phyloP scores from a whole-genome alignment of 2,797 vertebrate species.

The Ibycter americanus region DNA sequence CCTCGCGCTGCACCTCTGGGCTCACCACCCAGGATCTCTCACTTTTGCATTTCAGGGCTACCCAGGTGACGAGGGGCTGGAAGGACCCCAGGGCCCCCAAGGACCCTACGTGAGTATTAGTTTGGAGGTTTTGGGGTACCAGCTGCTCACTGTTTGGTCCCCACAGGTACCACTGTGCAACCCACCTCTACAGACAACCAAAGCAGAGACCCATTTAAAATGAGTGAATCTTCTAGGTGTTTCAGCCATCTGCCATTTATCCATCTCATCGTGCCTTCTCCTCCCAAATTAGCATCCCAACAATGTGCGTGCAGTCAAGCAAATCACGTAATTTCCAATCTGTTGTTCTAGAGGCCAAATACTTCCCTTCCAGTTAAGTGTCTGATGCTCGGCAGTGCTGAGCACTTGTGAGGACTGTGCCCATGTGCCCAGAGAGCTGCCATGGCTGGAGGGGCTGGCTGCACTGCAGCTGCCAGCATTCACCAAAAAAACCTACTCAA shows the following conservation, averaged over 20 bases:
- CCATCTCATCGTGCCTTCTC: not conserved
- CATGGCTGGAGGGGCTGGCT: not conserved
- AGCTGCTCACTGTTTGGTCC: not conserved
- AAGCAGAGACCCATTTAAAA: not conserved
- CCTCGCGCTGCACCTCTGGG: fast-evolving
- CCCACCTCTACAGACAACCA: fast-evolving
- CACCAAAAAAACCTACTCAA: not conserved
- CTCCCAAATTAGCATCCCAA: not conserved
- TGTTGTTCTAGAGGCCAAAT: not conserved
- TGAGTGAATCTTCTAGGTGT: not conserved
- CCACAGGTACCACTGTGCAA: fast-evolving
- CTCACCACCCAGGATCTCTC: not conserved
- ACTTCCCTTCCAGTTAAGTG: not conserved
- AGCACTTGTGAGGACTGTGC: not conserved
- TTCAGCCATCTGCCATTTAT: not conserved
- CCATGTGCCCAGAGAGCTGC: not conserved
- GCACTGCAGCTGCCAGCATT: not conserved
- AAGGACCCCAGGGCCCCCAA: constrained; percentile 80
- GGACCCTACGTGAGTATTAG: constrained; percentile 82
- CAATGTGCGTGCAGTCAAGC: not conserved
- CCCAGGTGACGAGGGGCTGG: constrained; percentile 75
- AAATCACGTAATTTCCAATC: not conserved
- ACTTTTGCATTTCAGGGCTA: constrained; percentile 75
- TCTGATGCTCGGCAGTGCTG: not conserved
- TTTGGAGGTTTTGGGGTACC: not conserved